Percentiles rank a stretch among this genome's conserved stretches.
Conservation (phyloP, 2,113 vertebrate species). For the Boleophthalmus pectinirostris region DNA sequence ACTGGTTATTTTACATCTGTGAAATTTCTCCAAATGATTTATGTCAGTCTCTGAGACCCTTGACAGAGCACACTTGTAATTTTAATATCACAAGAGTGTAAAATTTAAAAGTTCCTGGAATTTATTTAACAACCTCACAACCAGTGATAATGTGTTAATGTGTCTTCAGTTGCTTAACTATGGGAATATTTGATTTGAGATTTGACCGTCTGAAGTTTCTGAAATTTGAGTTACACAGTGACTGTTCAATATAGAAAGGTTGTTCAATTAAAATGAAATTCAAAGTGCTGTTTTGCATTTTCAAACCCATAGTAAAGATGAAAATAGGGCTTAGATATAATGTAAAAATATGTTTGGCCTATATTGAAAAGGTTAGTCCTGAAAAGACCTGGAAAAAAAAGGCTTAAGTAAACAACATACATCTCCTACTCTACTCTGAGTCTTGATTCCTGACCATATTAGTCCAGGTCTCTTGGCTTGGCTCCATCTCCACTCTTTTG, state of each 20-base stretch:
- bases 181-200: background rate
- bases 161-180: too few species aligned
- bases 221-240: too few species aligned
- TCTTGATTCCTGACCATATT: constrained; percentile 68
- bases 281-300: too few species aligned
- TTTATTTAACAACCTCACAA: too few species aligned
- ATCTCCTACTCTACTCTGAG: constrained; percentile 29
- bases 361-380: background rate
- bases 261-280: too few species aligned
- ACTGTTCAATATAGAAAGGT: too few species aligned
- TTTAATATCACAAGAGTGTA: too few species aligned
- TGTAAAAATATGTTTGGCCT: background rate
- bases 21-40: background rate
- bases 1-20: background rate
- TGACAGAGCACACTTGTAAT: too few species aligned
- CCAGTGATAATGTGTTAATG: too few species aligned
- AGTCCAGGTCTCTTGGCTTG: constrained; percentile 32
- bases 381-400: background rate
- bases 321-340: too few species aligned
- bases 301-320: too few species aligned
- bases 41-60: too few species aligned
- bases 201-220: background rate
- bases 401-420: background rate
- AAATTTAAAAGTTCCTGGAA: background rate
- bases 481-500: constrained; percentile 34